phyloP scores from a whole-genome alignment of 2,113 vertebrate species.

The Siniperca chuatsi region DNA sequence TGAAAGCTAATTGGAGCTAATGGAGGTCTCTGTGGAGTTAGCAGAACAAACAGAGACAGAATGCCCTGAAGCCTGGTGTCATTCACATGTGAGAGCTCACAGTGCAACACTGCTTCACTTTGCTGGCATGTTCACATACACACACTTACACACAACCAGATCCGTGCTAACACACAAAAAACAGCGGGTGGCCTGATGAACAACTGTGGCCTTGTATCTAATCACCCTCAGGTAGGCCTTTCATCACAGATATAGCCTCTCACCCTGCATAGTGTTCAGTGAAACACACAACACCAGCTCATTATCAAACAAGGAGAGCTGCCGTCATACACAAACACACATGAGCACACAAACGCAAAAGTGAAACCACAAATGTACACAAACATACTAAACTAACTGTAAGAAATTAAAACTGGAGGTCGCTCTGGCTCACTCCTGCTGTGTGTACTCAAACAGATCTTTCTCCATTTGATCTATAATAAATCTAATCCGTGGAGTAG shows the following conservation, averaged over 20 bases:
- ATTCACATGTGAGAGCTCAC: conserved; percentile 74
- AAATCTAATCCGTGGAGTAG: conserved; percentile 45
- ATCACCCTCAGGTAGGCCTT: conserved; percentile 72
- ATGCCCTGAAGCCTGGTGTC: conserved; percentile 80
- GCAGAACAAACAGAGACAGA: conserved; percentile 81
- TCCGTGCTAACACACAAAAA: conserved; percentile 42
- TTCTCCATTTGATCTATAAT: conserved; percentile 50
- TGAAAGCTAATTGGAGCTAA: conserved; percentile 83
- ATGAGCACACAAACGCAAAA: conserved; percentile 23
- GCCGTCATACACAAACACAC: conserved; percentile 32
- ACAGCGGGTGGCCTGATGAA: conserved; percentile 70
- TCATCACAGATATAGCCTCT: conserved; percentile 64
- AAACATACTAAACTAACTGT: not conserved
- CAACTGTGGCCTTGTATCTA: conserved; percentile 63
- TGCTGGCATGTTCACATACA: conserved; percentile 24
- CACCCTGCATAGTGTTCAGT: conserved; percentile 38
- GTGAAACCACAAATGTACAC: conserved; percentile 7
- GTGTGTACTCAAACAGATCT: conserved; percentile 41
- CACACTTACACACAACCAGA: conserved; percentile 38
- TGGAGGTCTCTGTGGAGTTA: conserved; percentile 76
- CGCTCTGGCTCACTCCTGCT: conserved; percentile 19
- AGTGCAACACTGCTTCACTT: conserved; percentile 51
- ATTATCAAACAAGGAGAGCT: conserved; percentile 48
- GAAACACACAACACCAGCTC: conserved; percentile 58
- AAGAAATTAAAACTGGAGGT: conserved; percentile 22